Percentiles rank a stretch among this genome's conserved stretches.
phyloP scores from a whole-genome alignment of 1,140 invertebrate species.

The Antheraea mylitta region DNA sequence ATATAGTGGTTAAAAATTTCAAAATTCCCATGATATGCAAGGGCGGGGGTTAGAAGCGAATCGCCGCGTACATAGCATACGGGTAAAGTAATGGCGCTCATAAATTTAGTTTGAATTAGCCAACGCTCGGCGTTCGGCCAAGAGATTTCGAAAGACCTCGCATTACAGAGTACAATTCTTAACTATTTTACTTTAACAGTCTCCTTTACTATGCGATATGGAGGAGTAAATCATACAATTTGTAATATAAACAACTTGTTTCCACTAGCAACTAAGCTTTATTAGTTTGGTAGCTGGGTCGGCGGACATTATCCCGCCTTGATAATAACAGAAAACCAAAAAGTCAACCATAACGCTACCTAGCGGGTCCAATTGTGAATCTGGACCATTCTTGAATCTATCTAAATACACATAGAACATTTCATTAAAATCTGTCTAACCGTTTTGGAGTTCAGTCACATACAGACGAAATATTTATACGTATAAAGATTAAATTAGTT shows the following conservation, averaged over 20 bases:
- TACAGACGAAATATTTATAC: no score
- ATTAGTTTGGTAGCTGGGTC: no score
- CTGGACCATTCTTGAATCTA: no score
- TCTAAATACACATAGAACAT: no score
- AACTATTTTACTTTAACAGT: not conserved
- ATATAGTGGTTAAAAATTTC: not conserved
- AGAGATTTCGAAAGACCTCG: conserved; percentile 5
- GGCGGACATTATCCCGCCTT: no score
- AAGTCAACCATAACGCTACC: no score
- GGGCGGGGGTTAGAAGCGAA: not conserved
- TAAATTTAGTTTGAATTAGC: conserved; percentile 14
- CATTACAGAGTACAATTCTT: not conserved
- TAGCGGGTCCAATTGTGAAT: no score
- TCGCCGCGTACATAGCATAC: not conserved
- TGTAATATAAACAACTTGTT: not conserved
- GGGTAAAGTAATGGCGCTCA: conserved; percentile 11
- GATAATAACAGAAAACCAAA: no score
- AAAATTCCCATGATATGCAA: conserved; percentile 3
- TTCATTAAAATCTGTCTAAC: no score
- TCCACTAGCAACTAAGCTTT: no score
- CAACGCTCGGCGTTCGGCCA: conserved; percentile 5
- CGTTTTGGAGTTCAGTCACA: no score
- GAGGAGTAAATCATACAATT: not conserved
- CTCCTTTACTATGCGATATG: not conserved
- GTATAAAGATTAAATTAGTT: no score